Evolutionary conservation across 2,888 invertebrate genomes (phyloP), one percentile per base, ranked within the genome.

Genomic region (Apantesis nais): DNA sequence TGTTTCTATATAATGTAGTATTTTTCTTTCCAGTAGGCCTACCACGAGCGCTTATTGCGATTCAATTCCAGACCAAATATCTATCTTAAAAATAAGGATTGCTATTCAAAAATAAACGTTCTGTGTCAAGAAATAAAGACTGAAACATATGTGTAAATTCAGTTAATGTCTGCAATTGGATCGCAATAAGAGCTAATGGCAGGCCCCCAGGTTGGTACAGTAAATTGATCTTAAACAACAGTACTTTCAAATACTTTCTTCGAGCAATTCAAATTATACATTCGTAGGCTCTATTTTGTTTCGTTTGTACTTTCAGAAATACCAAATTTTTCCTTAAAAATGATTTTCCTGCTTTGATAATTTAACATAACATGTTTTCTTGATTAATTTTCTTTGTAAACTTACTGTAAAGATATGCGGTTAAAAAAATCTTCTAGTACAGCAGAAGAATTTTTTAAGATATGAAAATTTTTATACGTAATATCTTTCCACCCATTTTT

Each of bases 251-350:
- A 62, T 34, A n/a, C 34, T 71, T 67, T 9, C 41, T n/a, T 71
- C 25, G 48, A 55, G 39, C 55, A 44, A 68, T 73, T 71, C 60
- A 70, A 48, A 79, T 75, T 73, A 34, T 34, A 71, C 25, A 29
- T 73, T 62, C 68, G 72, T 69, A 68, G 71, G 37, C 55, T 39
- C 12, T 65, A 62, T 75, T 68, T 61, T 2, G n/a, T 52, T 52
- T 52, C n/a, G 39, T 60, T 52, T 67, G 44, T 48, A 11, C 62
- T 67, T 68, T 70, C 52, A 19, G 19, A 68, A 55, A 65, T 66
- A 71, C 71, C 34, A 48, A 67, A 71, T 44, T 55, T 55, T 60
- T 34, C 31, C 60, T 62, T 60, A 29, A 48, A 31, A 34, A 31
- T 58, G 70, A 74, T 73, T 77, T 70, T 39, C 71, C 52, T 52